Conservation (phyloP, 2,797 vertebrate genomes). For the Botia kubotai region DNA sequence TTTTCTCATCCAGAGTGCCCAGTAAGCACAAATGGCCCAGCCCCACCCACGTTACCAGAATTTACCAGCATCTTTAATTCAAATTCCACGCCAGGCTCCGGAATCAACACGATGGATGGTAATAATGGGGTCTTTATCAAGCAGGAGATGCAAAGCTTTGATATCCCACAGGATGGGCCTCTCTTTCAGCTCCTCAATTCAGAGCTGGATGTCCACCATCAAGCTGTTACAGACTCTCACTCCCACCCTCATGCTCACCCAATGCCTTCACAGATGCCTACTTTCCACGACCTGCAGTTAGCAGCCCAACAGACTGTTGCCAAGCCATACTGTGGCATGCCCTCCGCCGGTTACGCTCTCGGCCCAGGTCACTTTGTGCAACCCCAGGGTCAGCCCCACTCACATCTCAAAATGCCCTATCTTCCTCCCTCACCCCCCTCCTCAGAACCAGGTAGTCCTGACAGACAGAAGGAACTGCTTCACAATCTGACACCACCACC, state of each 20-base stretch:
- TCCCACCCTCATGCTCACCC: slow-evolving; percentile 80
- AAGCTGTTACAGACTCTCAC: slow-evolving; percentile 78
- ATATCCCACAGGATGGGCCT: slow-evolving; percentile 88
- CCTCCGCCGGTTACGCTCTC: slow-evolving; percentile 79
- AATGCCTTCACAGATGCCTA: slow-evolving; percentile 83
- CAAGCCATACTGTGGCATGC: slow-evolving; percentile 88
- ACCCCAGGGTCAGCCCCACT: slow-evolving; percentile 70
- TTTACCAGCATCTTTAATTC: slow-evolving; percentile 96
- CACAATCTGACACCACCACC: slow-evolving; percentile 95
- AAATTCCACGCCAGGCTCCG: slow-evolving; percentile 67
- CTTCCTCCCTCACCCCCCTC: slow-evolving; percentile 95
- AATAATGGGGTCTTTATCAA: slow-evolving; percentile 90
- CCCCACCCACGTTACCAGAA: slow-evolving; percentile 85
- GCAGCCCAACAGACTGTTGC: slow-evolving; percentile 82
- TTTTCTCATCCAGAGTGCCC: slow-evolving; percentile 86
- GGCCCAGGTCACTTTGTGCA: slow-evolving; percentile 83
- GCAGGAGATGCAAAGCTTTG: slow-evolving; percentile 92
- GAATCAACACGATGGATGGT: slow-evolving; percentile 67
- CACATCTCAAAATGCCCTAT: slow-evolving; percentile 81
- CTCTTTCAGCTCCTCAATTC: slow-evolving; percentile 95
- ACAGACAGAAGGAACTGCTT: slow-evolving; percentile 94
- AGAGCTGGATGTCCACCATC: slow-evolving; percentile 85
- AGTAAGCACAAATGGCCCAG: slow-evolving; percentile 66
- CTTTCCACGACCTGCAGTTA: slow-evolving; percentile 85
- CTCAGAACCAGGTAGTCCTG: slow-evolving; percentile 96